phyloP scores from a whole-genome alignment of 2,888 invertebrate species.

The Lasius fuliginosus region DNA sequence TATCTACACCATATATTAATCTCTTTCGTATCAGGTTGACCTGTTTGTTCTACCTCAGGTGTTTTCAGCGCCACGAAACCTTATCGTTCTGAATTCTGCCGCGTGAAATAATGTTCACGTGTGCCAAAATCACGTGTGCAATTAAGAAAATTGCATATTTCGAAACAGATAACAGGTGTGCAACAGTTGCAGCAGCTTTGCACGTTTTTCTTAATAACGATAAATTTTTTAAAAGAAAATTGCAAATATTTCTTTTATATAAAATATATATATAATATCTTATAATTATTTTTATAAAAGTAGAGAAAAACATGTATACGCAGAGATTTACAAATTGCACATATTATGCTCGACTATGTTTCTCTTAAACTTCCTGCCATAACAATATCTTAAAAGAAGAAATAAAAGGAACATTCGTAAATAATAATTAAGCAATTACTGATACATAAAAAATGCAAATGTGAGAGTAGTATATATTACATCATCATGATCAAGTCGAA shows the following conservation, averaged over 20 bases:
- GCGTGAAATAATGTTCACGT: not conserved
- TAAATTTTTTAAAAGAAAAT: not conserved
- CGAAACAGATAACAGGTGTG: not conserved
- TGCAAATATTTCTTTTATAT: not conserved
- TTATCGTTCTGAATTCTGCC: slow-evolving; percentile 31
- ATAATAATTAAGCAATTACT: slow-evolving; percentile 29
- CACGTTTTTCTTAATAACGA: not conserved
- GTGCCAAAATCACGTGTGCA: slow-evolving; percentile 6
- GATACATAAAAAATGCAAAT: not conserved
- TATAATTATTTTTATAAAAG: not conserved
- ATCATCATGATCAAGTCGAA: not conserved
- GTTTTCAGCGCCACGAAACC: slow-evolving; percentile 15
- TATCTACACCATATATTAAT: slow-evolving; percentile 9
- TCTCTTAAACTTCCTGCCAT: not conserved
- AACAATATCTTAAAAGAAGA: no score
- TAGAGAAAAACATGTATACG: not conserved
- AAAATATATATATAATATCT: not conserved
- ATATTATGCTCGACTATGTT: not conserved
- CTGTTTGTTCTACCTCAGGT: slow-evolving; percentile 39
- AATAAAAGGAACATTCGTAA: not conserved
- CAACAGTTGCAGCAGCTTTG: not conserved
- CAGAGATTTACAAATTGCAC: not conserved
- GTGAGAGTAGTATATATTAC: not conserved
- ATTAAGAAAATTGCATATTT: slow-evolving; percentile 13
- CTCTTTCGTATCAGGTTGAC: slow-evolving; percentile 7